phyloP scores from a whole-genome alignment of 2,797 vertebrate species.

The Falco naumanni region DNA sequence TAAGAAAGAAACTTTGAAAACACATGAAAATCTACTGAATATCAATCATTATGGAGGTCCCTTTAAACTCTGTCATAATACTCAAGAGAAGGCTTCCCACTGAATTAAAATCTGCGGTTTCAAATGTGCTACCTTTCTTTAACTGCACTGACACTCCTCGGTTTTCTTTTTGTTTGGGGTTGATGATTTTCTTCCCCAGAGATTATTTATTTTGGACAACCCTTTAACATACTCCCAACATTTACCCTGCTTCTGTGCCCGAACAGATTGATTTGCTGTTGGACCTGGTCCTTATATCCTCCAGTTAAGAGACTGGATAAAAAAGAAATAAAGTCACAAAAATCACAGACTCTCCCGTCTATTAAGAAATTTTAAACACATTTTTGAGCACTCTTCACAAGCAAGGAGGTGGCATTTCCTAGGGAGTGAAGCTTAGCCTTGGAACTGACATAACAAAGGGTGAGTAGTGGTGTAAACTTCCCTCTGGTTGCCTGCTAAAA shows the following conservation, averaged over 20 bases:
- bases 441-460: not conserved
- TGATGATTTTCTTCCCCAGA: not conserved
- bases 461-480: not conserved
- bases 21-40: conserved; percentile 72
- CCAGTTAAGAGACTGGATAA: not conserved
- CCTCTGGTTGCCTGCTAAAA: not conserved
- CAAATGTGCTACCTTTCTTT: conserved; percentile 43
- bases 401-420: not conserved
- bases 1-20: conserved; percentile 72
- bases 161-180: conserved; percentile 20
- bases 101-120: conserved; percentile 66
- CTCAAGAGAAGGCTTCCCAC: conserved; percentile 60
- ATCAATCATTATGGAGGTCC: conserved; percentile 68
- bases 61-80: conserved; percentile 65
- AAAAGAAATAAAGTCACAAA: not conserved
- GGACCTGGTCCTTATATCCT: not conserved
- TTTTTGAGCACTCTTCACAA: not conserved
- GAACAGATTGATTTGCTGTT: not conserved
- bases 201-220: conserved; percentile 30
- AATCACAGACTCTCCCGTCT: not conserved
- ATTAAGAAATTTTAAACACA: not conserved
- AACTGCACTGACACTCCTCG: not conserved
- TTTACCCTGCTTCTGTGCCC: not conserved
- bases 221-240: not conserved
- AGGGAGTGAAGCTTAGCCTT: not conserved